phyloP scores from a whole-genome alignment of 2,888 invertebrate genomes.

The Pristionchus japonicus region DNA sequence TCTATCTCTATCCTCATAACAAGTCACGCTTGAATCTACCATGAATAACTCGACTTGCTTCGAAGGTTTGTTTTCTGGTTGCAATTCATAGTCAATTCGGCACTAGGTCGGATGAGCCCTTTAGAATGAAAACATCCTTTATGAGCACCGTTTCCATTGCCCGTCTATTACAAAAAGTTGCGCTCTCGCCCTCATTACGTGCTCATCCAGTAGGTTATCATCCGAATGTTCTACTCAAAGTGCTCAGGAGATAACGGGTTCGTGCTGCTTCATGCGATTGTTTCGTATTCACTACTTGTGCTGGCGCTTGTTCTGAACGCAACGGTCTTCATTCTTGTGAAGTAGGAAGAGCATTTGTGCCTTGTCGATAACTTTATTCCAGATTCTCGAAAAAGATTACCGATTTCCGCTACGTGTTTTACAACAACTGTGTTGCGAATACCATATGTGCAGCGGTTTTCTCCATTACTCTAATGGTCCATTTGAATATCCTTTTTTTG shows the following conservation, averaged over 20 bases:
- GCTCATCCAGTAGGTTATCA: too few relatives aligned
- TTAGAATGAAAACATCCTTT: too few relatives aligned
- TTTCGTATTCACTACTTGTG: background rate
- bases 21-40: background rate
- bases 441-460: background rate
- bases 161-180: too few relatives aligned
- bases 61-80: background rate
- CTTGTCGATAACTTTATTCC: background rate
- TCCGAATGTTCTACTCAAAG: too few relatives aligned
- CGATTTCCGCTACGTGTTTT: background rate
- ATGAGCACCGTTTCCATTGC: too few relatives aligned
- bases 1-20: too few relatives aligned
- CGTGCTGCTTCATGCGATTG: background rate
- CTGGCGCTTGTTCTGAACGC: background rate
- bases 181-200: too few relatives aligned
- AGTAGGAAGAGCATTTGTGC: background rate
- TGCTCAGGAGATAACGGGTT: background rate
- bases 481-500: background rate
- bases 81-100: too few relatives aligned
- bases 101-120: too few relatives aligned
- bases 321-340: background rate
- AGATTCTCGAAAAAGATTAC: background rate
- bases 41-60: background rate
- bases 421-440: background rate
- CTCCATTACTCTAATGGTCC: background rate